Evolutionary conservation across 2,797 vertebrate species (phyloP).

Genomic region (Chrysocyon brachyurus): DNA sequence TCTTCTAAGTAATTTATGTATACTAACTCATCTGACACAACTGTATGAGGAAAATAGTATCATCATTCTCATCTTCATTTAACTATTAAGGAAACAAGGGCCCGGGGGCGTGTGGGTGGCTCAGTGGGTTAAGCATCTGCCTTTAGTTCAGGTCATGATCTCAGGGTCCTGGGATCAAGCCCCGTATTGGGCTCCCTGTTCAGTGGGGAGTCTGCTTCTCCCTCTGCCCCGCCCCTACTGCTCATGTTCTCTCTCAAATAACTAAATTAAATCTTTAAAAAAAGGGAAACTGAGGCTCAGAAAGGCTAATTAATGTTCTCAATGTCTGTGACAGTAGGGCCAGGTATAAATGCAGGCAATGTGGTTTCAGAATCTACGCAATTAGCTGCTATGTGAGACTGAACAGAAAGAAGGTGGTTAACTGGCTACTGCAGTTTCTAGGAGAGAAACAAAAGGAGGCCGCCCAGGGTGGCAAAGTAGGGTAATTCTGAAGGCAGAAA

Average conservation of each 20-base stretch:
- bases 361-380: neutral
- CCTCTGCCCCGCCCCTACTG: neutral
- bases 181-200: neutral
- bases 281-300: neutral
- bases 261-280: neutral
- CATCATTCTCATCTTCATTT: neutral
- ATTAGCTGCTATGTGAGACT: neutral
- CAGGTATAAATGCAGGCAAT: neutral
- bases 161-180: neutral
- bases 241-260: neutral
- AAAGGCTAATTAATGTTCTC: neutral
- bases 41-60: neutral
- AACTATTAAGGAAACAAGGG: neutral
- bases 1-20: neutral
- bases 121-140: neutral
- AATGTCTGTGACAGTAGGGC: neutral
- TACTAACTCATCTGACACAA: neutral
- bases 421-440: neutral
- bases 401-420: too few species aligned
- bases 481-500: neutral
- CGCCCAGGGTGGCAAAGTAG: neutral
- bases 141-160: neutral
- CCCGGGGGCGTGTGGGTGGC: neutral
- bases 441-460: neutral
- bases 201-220: neutral